Base-by-base conservation (phyloP, 2,888 invertebrate species). In the Mayetiola destructor region DNA sequence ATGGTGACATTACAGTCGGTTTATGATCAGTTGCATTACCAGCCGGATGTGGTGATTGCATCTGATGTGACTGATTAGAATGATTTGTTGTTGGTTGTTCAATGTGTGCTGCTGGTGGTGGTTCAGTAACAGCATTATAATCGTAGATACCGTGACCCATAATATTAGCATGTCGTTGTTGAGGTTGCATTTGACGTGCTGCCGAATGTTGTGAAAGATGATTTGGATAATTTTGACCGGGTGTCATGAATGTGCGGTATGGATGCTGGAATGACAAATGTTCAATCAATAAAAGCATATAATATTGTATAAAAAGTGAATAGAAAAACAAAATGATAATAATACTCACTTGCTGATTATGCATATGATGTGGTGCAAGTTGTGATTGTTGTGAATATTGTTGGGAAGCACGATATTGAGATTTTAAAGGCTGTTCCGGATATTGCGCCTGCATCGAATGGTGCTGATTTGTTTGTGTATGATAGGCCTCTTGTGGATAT, bases 271-370 rank as follows among this genome's bases (percentile, higher is more conserved):
- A n/a, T n/a, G n/a, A n/a, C n/a, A n/a, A n/a, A n/a, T n/a, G n/a
- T 32, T 12, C 8, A 32, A 32, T 32, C 32, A 32, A 8, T 8
- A 9, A 12, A 32, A 32, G 6, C 32, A 32, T 9, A 32, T 32
- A 9, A n/a, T 32, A 8, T 32, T 8, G 32, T 12, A 32, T 12
- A 12, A 32, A 12, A 32, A 32, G 6, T 32, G 6, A 8, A 12
- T 9, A 32, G 32, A 32, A 32, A 32, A 32, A 32, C 8, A 32
- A 32, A 32, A 32, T n/a, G n/a, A n/a, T n/a, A n/a, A n/a, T n/a
- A n/a, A n/a, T n/a, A n/a, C 64, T 59, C 54, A 64, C 67, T 37
- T 66, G 66, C 39, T 67, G 68, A 21, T 65, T 63, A n/a, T 66
- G 65, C 63, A 67, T 10, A 32, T 55, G 59, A 32, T 55, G 57